phyloP scores from a whole-genome alignment of 2,113 vertebrate species.

The Semnornis frantzii region DNA sequence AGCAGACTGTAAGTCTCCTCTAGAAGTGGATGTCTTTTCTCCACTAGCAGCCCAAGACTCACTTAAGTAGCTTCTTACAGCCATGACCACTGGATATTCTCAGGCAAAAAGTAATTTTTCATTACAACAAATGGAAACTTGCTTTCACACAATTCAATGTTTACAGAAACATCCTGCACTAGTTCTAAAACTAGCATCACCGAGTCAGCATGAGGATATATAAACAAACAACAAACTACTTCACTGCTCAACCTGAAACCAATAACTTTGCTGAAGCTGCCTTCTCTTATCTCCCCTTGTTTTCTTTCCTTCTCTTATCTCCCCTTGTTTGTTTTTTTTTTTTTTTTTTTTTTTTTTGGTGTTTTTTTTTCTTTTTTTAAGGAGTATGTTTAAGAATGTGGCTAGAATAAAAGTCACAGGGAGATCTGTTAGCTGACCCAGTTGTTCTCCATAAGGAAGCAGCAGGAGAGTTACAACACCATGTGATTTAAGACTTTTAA shows the following conservation, averaged over 20 bases:
- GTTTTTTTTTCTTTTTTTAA: neutral
- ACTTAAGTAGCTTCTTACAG: neutral
- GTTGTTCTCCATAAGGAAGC: neutral
- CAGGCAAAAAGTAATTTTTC: neutral
- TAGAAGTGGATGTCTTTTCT: neutral
- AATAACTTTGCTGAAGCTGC: neutral
- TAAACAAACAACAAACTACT: neutral
- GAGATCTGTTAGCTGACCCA: neutral
- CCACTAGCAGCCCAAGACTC: neutral
- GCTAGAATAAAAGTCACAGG: neutral
- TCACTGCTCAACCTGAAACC: neutral
- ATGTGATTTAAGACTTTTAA: neutral
- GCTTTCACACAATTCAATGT: neutral
- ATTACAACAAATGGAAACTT: neutral
- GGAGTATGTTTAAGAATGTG: neutral
- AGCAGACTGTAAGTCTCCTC: neutral
- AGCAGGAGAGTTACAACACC: neutral
- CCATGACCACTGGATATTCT: neutral
- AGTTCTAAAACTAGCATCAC: neutral
- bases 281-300: neutral
- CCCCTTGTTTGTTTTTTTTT: neutral
- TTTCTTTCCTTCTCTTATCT: neutral
- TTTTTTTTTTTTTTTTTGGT: neutral
- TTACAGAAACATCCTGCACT: neutral
- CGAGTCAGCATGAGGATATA: neutral